Evolutionary conservation across 35 echinoderm and acorn worm species (phyloP).

Genomic region (Ophiothrix spiculata): DNA sequence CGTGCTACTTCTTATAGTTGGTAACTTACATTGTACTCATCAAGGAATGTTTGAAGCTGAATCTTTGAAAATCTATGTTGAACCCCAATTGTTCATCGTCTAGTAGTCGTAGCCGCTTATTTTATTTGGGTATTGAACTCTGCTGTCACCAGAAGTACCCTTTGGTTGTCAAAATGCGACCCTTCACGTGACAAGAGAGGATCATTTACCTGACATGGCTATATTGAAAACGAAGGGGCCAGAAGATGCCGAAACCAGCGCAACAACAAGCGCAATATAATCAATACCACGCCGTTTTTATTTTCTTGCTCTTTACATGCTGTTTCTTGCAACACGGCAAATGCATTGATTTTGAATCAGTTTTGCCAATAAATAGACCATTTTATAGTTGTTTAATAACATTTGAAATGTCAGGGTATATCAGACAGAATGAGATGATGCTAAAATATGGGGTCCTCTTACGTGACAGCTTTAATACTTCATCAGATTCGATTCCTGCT

Average conservation of each 20-base stretch:
- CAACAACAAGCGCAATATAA: background rate
- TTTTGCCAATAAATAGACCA: conserved; percentile 7
- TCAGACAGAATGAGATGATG: background rate
- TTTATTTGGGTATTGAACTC: conserved; percentile 1
- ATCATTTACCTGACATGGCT: background rate
- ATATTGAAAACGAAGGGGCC: background rate
- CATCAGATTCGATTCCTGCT: background rate
- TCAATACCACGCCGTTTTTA: background rate
- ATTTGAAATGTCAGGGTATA: conserved; percentile 3
- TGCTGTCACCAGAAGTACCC: background rate
- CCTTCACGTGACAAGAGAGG: background rate
- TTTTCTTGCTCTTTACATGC: conserved; percentile 2
- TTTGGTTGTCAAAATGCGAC: conserved; percentile 2
- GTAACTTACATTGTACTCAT: no score
- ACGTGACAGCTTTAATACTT: conserved; percentile 5
- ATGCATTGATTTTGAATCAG: background rate
- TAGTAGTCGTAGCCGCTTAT: no score
- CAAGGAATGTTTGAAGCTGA: no score
- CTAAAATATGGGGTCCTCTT: background rate
- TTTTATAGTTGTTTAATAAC: conserved; percentile 10
- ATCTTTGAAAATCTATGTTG: no score
- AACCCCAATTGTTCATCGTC: no score
- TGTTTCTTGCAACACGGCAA: background rate
- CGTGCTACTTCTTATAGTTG: no score
- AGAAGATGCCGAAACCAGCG: background rate